Evolutionary conservation across 2,888 invertebrate species (phyloP).

Genomic region (Philhelius pedissequus): DNA sequence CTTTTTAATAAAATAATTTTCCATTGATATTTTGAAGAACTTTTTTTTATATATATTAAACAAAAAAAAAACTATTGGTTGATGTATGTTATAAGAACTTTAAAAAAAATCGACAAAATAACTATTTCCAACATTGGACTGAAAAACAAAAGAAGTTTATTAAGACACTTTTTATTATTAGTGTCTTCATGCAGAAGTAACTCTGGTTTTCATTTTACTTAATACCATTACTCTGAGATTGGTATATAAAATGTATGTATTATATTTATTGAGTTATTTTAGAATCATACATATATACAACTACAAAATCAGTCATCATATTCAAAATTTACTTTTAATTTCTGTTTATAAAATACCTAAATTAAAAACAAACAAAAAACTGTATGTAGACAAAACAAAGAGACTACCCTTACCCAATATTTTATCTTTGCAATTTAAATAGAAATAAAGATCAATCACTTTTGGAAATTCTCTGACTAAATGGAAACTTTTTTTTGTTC

Average conservation of each 20-base stretch:
- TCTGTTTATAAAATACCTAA: constrained; percentile 24
- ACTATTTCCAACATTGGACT: too few relatives aligned
- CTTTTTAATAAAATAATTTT: not conserved
- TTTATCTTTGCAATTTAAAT: constrained; percentile 25
- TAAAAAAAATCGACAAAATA: too few relatives aligned
- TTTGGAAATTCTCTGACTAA: constrained; percentile 44
- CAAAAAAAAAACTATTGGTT: constrained; percentile 46
- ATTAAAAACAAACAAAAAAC: not conserved
- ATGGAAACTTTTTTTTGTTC: not conserved
- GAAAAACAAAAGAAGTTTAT: not conserved
- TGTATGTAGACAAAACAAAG: not conserved
- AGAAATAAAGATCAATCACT: constrained; percentile 59
- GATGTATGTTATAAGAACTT: constrained; percentile 46
- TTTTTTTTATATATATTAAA: constrained; percentile 55
- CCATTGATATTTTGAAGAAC: constrained; percentile 23
- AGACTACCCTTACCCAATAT: not conserved
- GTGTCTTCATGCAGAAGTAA: not conserved
- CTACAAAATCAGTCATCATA: too few relatives aligned
- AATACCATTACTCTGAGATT: not conserved
- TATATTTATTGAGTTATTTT: constrained; percentile 51
- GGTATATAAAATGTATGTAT: not conserved
- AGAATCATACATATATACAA: not conserved
- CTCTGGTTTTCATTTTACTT: not conserved
- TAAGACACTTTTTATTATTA: not conserved
- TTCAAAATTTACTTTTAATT: constrained; percentile 51